These are phyloP conservation scores for Cephus pygmeus DNA, from an alignment of 2,888 invertebrate species.

Conservation along the genomic window DNA sequence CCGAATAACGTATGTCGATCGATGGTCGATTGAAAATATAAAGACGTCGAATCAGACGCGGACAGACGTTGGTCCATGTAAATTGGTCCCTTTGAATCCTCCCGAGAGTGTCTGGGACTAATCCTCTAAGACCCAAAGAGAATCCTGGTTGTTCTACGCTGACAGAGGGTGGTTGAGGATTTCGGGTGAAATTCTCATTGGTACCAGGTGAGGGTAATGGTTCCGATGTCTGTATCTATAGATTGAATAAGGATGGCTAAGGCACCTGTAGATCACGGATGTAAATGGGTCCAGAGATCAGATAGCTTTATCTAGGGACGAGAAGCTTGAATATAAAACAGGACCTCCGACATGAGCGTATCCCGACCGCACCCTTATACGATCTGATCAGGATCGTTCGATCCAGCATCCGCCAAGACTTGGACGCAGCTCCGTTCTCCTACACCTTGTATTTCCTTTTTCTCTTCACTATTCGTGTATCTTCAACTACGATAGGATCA, in stretches of 20 bases:
- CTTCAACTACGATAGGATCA: conserved; percentile 50
- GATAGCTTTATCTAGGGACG: conserved; percentile 25
- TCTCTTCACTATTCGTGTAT: conserved; percentile 20
- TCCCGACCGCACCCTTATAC: conserved; percentile 34
- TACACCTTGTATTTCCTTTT: conserved; percentile 27
- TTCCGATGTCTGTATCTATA: background rate
- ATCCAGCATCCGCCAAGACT: background rate
- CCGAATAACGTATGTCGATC: no score
- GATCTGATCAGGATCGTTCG: conserved; percentile 40
- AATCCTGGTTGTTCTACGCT: background rate
- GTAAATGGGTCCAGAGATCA: conserved; percentile 26
- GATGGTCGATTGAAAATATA: background rate
- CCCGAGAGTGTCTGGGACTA: background rate
- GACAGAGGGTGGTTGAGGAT: background rate
- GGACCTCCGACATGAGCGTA: conserved; percentile 21
- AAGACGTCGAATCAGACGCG: no score
- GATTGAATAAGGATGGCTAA: background rate
- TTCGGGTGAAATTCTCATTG: background rate
- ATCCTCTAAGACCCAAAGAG: conserved; percentile 8
- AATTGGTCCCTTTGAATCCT: background rate
- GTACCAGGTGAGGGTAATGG: conserved; percentile 11
- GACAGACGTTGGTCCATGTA: no score
- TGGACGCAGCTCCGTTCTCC: conserved; percentile 9
- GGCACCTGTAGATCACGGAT: conserved; percentile 22
- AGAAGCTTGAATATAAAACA: conserved; percentile 34